Evolutionary conservation across 2,888 invertebrate species (phyloP).

Genomic region (Pollenia griseotomentosa): DNA sequence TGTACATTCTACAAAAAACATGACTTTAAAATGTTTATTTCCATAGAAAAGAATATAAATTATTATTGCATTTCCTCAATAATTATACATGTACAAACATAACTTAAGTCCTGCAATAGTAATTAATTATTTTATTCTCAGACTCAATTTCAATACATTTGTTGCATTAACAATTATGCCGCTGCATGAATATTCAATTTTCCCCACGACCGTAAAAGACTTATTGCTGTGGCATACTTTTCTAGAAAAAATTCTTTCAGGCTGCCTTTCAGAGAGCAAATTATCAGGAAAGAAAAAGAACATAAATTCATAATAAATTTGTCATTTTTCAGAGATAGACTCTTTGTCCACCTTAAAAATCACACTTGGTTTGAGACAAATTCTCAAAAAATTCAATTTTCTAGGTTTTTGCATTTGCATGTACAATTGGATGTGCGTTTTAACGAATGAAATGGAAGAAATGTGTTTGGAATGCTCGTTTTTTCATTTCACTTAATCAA

Average conservation of each 20-base stretch:
- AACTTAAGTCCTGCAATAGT: not conserved
- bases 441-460: conserved; percentile 8
- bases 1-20: not conserved
- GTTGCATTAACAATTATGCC: conserved; percentile 8
- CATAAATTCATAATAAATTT: conserved; percentile 63
- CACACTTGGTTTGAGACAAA: conserved; percentile 38
- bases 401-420: not conserved
- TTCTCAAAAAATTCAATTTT: conserved; percentile 38
- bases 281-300: not conserved
- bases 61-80: conserved; percentile 40
- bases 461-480: conserved; percentile 17
- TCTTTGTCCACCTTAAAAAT: conserved; percentile 50
- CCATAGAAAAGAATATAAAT: conserved; percentile 31
- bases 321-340: conserved; percentile 15
- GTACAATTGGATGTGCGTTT: not conserved
- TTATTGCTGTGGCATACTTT: conserved; percentile 27
- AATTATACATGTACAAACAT: not conserved
- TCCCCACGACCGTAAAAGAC: conserved; percentile 6
- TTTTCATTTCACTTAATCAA: conserved; percentile 60
- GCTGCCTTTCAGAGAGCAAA: conserved; percentile 1
- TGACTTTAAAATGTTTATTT: conserved; percentile 33
- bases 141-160: conserved; percentile 1
- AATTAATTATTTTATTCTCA: conserved; percentile 14
- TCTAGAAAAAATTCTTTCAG: not conserved
- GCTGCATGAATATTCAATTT: conserved; percentile 36